Conservation (phyloP, 2,888 invertebrate genomes). For the Torymus aiolomorphi region DNA sequence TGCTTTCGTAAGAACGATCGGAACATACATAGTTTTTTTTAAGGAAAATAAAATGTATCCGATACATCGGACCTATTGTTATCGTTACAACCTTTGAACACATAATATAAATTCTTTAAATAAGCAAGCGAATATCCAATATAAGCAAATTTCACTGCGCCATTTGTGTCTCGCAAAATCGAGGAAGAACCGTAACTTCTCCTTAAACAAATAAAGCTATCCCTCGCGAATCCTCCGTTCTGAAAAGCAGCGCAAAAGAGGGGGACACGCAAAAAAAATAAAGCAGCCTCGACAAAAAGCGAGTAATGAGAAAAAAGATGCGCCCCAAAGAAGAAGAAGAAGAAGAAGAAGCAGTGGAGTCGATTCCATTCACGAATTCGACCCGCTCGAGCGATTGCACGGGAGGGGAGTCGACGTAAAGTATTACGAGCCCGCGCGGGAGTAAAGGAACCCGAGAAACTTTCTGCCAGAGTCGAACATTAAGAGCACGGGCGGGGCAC, state of each 20-base stretch:
- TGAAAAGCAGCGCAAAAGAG: no score
- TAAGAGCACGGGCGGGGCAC: background rate
- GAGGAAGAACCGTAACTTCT: slow-evolving; percentile 1
- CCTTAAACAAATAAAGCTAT: slow-evolving; percentile 7
- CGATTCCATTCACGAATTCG: slow-evolving; percentile 25
- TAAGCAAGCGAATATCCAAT: no score
- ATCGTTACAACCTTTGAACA: no score
- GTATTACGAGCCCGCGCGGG: background rate
- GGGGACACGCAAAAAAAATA: background rate
- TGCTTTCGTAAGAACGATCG: no score
- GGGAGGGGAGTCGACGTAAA: background rate
- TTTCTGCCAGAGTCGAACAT: background rate
- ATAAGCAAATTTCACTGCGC: no score
- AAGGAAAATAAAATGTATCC: no score
- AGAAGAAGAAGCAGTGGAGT: background rate
- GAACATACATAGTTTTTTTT: no score
- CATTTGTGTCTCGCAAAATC: background rate
- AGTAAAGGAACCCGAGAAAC: background rate
- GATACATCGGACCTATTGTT: no score
- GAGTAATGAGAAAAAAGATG: background rate
- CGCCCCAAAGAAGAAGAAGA: background rate
- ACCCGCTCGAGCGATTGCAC: background rate
- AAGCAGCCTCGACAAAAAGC: background rate
- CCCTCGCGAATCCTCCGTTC: no score
- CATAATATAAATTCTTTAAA: no score